phyloP scores from a whole-genome alignment of 2,797 vertebrate species.

The Chaetophractus vellerosus region DNA sequence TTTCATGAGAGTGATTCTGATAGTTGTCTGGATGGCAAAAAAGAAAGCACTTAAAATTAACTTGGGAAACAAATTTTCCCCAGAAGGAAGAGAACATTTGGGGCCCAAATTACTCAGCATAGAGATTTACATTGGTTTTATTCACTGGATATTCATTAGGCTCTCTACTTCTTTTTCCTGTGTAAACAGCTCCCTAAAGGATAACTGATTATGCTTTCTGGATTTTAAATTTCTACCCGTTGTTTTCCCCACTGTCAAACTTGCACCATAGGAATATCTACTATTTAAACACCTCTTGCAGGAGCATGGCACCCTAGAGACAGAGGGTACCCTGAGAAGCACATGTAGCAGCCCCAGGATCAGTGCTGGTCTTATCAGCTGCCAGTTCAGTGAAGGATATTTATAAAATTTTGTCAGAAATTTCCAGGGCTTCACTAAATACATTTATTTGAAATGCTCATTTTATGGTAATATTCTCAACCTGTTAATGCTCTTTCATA shows the following conservation, averaged over 20 bases:
- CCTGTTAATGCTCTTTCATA: slow-evolving; percentile 66
- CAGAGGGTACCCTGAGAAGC: background rate
- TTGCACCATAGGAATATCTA: background rate
- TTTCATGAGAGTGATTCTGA: background rate
- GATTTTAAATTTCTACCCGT: slow-evolving; percentile 19
- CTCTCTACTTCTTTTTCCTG: background rate
- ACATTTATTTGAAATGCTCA: slow-evolving; percentile 53
- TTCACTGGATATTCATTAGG: background rate
- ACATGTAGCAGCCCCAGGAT: background rate
- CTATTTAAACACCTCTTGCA: background rate
- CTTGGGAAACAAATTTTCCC: background rate
- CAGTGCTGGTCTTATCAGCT: background rate
- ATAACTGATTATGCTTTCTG: background rate
- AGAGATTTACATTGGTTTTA: background rate
- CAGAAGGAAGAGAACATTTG: background rate
- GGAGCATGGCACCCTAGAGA: background rate
- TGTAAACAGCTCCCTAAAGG: background rate
- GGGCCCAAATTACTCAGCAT: background rate
- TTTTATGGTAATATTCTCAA: slow-evolving; percentile 59
- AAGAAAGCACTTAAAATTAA: background rate
- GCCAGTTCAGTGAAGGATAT: background rate
- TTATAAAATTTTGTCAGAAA: slow-evolving; percentile 31
- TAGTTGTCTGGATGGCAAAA: background rate
- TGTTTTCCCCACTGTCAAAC: background rate
- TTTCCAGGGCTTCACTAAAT: slow-evolving; percentile 39